These are phyloP conservation scores for Gambelia wislizenii DNA, from an alignment of 2,797 vertebrate species.

Conservation along the genomic window DNA sequence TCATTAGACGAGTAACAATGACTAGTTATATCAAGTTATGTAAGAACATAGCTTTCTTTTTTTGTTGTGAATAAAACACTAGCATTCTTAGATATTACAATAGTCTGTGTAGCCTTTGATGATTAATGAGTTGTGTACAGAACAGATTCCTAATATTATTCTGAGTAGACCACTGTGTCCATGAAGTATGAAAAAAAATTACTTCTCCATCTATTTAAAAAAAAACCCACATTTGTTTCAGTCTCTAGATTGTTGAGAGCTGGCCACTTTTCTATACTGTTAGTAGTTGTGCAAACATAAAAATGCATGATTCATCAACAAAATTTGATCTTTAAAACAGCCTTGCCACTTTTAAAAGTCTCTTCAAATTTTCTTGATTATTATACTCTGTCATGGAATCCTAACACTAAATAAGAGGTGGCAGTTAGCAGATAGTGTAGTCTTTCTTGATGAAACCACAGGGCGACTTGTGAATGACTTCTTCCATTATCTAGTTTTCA, in stretches of 20 bases:
- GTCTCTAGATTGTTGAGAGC: not conserved
- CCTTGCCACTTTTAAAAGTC: not conserved
- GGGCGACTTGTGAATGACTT: conserved; percentile 3
- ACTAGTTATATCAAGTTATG: not conserved
- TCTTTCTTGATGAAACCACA: not conserved
- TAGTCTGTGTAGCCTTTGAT: not conserved
- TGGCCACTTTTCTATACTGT: not conserved
- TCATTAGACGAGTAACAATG: not conserved
- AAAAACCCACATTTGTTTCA: not conserved
- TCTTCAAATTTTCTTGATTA: not conserved
- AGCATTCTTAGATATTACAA: not conserved
- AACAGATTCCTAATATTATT: not conserved
- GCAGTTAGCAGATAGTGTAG: not conserved
- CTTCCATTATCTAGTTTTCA: not conserved
- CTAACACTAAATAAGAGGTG: not conserved
- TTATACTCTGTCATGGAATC: not conserved
- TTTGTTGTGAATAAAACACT: not conserved
- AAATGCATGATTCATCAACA: not conserved
- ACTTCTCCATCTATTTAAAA: not conserved
- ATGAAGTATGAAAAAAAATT: not conserved
- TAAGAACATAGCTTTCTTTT: not conserved
- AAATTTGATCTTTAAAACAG: not conserved
- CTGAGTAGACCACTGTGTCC: not conserved
- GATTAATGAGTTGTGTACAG: not conserved
- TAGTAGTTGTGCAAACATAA: not conserved